Percentiles rank a stretch among this genome's conserved stretches.
Conservation (phyloP, 2,888 invertebrate genomes). For the Ennomos fuscantarius region DNA sequence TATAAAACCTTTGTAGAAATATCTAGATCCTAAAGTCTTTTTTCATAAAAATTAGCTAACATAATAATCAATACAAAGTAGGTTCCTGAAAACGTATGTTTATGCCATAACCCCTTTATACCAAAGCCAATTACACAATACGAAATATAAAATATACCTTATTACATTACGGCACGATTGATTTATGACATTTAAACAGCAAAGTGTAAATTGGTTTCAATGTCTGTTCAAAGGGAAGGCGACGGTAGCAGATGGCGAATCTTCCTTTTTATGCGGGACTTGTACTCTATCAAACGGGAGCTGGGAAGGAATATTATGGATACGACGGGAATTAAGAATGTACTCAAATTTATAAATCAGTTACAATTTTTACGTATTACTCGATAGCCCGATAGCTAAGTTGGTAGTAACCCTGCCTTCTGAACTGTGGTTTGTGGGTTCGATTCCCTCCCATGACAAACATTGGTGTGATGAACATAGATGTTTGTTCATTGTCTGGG, state of each 20-base stretch:
- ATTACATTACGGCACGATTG: slow-evolving; percentile 6
- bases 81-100: slow-evolving; percentile 12
- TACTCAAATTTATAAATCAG: no score
- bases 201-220: slow-evolving; percentile 25
- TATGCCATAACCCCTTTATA: slow-evolving; percentile 4
- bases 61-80: background rate
- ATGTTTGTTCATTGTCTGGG: no score
- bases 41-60: slow-evolving; percentile 1
- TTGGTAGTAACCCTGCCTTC: no score
- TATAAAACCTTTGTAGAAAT: background rate
- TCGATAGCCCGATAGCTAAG: no score
- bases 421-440: no score
- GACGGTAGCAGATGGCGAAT: slow-evolving; percentile 74
- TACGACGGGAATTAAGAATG: slow-evolving; percentile 24
- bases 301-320: slow-evolving; percentile 53
- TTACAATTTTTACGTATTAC: no score
- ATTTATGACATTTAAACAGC: slow-evolving; percentile 31
- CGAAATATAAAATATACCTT: background rate
- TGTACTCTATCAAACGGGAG: slow-evolving; percentile 72
- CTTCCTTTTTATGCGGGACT: slow-evolving; percentile 76
- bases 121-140: background rate
- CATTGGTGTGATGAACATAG: no score
- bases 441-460: no score
- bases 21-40: background rate
- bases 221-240: slow-evolving; percentile 36